Percentiles rank a stretch among this genome's conserved stretches.
Conservation (phyloP, 2,797 vertebrate species). For the Poeciliopsis presidionis region DNA sequence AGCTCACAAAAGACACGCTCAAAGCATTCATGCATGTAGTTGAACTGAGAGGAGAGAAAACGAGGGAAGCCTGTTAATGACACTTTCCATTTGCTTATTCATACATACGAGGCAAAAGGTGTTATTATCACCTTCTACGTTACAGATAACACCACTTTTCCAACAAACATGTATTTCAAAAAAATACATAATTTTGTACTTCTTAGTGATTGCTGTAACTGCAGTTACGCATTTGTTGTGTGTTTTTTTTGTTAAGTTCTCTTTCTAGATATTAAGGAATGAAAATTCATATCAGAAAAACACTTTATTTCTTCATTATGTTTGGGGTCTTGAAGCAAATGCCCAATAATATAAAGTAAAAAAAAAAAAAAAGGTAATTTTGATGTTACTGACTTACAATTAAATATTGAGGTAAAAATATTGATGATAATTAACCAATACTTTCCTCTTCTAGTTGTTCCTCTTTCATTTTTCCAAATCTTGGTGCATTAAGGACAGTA, state of each 20-base stretch:
- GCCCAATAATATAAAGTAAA: neutral
- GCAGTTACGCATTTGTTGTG: neutral
- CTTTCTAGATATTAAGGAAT: neutral
- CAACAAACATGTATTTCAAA: neutral
- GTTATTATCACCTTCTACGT: neutral
- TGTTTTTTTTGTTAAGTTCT: neutral
- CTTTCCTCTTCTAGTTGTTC: neutral
- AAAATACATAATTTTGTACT: neutral
- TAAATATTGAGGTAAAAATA: neutral
- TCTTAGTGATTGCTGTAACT: neutral
- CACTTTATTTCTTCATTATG: neutral
- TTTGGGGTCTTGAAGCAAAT: neutral
- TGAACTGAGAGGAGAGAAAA: constrained; percentile 83
- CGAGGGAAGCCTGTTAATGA: constrained; percentile 21
- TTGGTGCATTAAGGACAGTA: neutral
- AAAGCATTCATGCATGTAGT: constrained; percentile 99
- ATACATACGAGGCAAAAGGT: neutral
- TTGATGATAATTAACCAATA: neutral
- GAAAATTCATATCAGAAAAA: neutral
- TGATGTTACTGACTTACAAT: neutral
- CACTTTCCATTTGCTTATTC: neutral
- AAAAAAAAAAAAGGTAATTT: neutral
- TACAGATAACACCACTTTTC: neutral
- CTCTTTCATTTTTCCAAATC: neutral
- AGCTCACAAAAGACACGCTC: constrained; percentile 97